Evolutionary conservation across 2,888 invertebrate genomes (phyloP), one percentile per base, ranked within the genome.

Genomic region (Tholera decimalis): DNA sequence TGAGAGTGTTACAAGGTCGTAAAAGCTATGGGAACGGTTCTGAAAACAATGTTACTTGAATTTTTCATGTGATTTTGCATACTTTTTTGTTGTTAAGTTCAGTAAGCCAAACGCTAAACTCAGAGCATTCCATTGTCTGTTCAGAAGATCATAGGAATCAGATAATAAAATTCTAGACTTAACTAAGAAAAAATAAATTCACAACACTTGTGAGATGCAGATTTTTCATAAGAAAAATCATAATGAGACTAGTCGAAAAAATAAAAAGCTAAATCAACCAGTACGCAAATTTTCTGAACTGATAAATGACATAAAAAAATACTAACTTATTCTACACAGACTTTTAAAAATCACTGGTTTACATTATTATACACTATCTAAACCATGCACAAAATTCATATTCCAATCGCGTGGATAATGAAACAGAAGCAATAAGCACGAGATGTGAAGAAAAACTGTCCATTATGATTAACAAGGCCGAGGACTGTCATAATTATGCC

Each of bases 401-500:
- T 47, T 35, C 5, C n/a, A 37, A 53, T 72, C 53, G 68, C 66
- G 74, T 79, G 74, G 54, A 26, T 44, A 63, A 22, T 46, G 37
- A 43, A 69, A 37, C 44, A 39, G n/a, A 20, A 3, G 7, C 24
- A 33, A 24, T 64, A 26, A 30, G 7, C 77, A 79, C 77, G 80
- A 80, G 51, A 79, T 72, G 53, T 11, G 33, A 37, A 54, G 58
- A 69, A 80, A 69, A 75, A 65, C 49, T 47, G 47, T 51, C 50
- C 22, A 70, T 62, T 54, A 54, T 71, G 43, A 77, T 66, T 62
- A 13, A 69, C 66, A 65, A 74, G 64, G 47, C 64, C 30, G 62
- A 54, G 35, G 59, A 79, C 79, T 68, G 60, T 74, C 62, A 68
- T 70, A 70, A 65, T 76, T 64, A 73, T 44, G 30, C 61, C 54